These are phyloP conservation scores for Gobio gobio DNA, from an alignment of 2,113 vertebrate genomes.

Conservation along the genomic window DNA sequence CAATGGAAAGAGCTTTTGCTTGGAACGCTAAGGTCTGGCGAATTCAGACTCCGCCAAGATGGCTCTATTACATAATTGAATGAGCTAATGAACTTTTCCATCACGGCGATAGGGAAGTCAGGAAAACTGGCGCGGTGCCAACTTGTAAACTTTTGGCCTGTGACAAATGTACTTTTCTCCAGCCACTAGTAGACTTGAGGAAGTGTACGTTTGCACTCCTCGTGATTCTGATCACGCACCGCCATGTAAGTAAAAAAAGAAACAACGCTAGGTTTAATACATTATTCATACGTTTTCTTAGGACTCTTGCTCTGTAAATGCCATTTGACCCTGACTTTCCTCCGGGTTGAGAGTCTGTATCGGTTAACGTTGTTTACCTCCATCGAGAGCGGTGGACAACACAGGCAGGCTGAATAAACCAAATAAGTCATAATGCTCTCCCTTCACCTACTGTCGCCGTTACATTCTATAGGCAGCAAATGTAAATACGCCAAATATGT, in stretches of 20 bases:
- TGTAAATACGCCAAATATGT: not conserved
- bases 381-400: slow-evolving; percentile 27
- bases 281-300: slow-evolving; percentile 36
- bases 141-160: slow-evolving; percentile 28
- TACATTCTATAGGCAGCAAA: not conserved
- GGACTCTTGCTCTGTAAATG: slow-evolving; percentile 52
- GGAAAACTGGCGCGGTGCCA: slow-evolving; percentile 23
- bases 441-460: not conserved
- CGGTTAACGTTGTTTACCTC: slow-evolving; percentile 35
- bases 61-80: slow-evolving; percentile 40
- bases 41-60: slow-evolving; percentile 33
- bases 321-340: slow-evolving; percentile 47
- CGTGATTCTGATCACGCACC: slow-evolving; percentile 17
- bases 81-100: slow-evolving; percentile 45
- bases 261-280: slow-evolving; percentile 5
- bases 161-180: slow-evolving; percentile 18
- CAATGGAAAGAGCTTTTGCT: slow-evolving; percentile 34
- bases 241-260: not conserved
- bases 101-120: slow-evolving; percentile 7
- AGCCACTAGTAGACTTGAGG: not conserved
- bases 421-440: slow-evolving; percentile 17
- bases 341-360: slow-evolving; percentile 15
- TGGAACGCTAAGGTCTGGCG: slow-evolving; percentile 17
- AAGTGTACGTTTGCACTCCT: not conserved
- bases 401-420: slow-evolving; percentile 42